Conservation (phyloP, 2,797 vertebrate species). For the Poeciliopsis presidionis region DNA sequence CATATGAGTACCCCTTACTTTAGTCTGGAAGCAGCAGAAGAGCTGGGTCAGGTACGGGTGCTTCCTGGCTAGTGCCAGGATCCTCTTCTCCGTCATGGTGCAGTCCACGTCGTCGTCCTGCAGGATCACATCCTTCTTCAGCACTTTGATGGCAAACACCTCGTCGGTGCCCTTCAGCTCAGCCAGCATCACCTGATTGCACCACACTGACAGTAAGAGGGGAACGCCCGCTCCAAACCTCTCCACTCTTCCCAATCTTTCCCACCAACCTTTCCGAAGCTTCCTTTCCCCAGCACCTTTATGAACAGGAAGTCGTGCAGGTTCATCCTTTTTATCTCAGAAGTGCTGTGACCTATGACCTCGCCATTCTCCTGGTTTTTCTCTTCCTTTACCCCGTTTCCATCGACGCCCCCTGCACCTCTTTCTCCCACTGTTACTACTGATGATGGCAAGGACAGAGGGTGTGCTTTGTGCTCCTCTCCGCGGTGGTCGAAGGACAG, state of each 20-base stretch:
- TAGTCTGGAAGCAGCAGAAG: slow-evolving; percentile 98
- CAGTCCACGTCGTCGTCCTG: slow-evolving; percentile 98
- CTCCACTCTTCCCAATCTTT: neutral
- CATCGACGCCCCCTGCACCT: neutral
- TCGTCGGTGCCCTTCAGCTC: slow-evolving; percentile 94
- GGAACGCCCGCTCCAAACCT: rapidly evolving
- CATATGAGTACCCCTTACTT: slow-evolving; percentile 54
- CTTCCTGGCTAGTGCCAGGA: slow-evolving; percentile 91
- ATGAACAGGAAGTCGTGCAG: slow-evolving; percentile 94
- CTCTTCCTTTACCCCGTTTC: neutral
- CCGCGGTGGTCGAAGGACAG: slow-evolving; percentile 92
- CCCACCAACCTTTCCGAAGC: slow-evolving; percentile 92
- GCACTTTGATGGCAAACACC: slow-evolving; percentile 94
- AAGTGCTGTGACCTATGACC: slow-evolving; percentile 70
- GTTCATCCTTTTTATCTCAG: slow-evolving; percentile 82
- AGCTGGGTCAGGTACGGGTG: slow-evolving; percentile 97
- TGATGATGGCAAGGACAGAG: slow-evolving; percentile 70
- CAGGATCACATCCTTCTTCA: slow-evolving; percentile 97
- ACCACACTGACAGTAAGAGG: neutral
- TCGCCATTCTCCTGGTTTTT: slow-evolving; percentile 83
- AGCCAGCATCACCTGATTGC: slow-evolving; percentile 92
- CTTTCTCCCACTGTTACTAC: slow-evolving; percentile 10
- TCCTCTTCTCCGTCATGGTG: slow-evolving; percentile 96
- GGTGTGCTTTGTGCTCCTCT: slow-evolving; percentile 85
- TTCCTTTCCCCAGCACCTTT: slow-evolving; percentile 97